Conservation (phyloP, 1,140 invertebrate species). For the Zophobas atratus region DNA sequence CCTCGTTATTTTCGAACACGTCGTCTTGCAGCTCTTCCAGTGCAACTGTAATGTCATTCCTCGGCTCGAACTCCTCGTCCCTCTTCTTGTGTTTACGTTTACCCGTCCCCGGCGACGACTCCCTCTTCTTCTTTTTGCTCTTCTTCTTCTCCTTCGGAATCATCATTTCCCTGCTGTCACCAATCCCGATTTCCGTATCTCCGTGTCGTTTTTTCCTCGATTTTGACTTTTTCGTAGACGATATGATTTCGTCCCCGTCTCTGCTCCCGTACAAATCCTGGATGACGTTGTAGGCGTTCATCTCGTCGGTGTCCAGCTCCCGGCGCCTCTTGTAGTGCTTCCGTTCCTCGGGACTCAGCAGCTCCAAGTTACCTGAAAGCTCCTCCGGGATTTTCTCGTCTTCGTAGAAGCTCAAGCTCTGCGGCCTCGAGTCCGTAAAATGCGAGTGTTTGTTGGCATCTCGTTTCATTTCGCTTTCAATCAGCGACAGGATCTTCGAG, state of each 20-base stretch:
- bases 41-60: slow-evolving; percentile 64
- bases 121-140: slow-evolving; percentile 66
- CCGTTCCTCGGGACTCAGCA: slow-evolving; percentile 66
- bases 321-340: slow-evolving; percentile 63
- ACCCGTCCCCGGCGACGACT: slow-evolving; percentile 59
- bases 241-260: slow-evolving; percentile 61
- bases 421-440: slow-evolving; percentile 66
- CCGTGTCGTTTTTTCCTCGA: slow-evolving; percentile 64
- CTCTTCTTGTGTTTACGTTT: slow-evolving; percentile 63
- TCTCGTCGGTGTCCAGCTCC: slow-evolving; percentile 64
- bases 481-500: slow-evolving; percentile 73
- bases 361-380: slow-evolving; percentile 66
- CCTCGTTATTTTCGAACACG: slow-evolving; percentile 65
- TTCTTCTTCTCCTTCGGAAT: slow-evolving; percentile 66
- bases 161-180: slow-evolving; percentile 67
- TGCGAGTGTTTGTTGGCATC: slow-evolving; percentile 65
- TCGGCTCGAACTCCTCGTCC: slow-evolving; percentile 64
- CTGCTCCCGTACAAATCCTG: slow-evolving; percentile 62
- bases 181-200: slow-evolving; percentile 62
- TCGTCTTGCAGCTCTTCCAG: slow-evolving; percentile 67
- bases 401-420: slow-evolving; percentile 68
- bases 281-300: slow-evolving; percentile 65
- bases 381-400: slow-evolving; percentile 67
- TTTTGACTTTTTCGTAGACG: slow-evolving; percentile 63
- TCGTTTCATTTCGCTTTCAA: slow-evolving; percentile 74